phyloP scores from a whole-genome alignment of 2,797 vertebrate species.

The Balearica regulorum region DNA sequence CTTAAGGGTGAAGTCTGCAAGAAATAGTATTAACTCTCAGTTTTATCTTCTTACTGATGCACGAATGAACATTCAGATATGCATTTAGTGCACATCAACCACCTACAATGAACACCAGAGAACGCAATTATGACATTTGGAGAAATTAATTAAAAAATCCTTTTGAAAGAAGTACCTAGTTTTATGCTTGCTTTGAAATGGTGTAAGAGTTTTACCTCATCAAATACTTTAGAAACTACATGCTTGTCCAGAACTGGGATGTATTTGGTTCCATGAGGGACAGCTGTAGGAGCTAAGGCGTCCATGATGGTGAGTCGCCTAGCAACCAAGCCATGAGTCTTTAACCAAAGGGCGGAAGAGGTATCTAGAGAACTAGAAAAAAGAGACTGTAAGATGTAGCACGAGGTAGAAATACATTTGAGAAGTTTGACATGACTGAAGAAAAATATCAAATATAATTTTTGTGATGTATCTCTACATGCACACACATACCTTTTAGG shows the following conservation, averaged over 20 bases:
- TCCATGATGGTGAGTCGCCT: conserved; percentile 78
- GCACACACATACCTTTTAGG: conserved; percentile 66
- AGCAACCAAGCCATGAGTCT: conserved; percentile 73
- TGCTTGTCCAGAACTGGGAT: conserved; percentile 76
- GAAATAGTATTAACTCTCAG: not conserved
- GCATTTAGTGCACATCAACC: not conserved
- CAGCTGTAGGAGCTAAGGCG: conserved; percentile 63
- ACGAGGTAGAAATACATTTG: not conserved
- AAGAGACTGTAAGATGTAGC: not conserved
- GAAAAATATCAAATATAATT: not conserved
- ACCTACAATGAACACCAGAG: not conserved
- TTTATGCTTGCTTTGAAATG: not conserved
- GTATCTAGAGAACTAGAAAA: conserved; percentile 64
- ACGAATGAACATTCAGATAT: not conserved
- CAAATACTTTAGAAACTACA: conserved; percentile 76
- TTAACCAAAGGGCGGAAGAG: conserved; percentile 77
- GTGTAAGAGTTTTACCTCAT: conserved; percentile 71
- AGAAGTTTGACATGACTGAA: not conserved
- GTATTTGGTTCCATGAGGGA: conserved; percentile 69
- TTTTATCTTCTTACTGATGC: not conserved
- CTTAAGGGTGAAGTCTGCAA: not conserved
- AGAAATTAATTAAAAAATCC: not conserved
- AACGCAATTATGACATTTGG: not conserved
- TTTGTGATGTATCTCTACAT: not conserved
- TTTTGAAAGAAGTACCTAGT: not conserved